Evolutionary conservation across 2,113 vertebrate genomes (phyloP), one percentile per base, ranked within the genome.

Genomic region (Romanogobio albipinnatus): DNA sequence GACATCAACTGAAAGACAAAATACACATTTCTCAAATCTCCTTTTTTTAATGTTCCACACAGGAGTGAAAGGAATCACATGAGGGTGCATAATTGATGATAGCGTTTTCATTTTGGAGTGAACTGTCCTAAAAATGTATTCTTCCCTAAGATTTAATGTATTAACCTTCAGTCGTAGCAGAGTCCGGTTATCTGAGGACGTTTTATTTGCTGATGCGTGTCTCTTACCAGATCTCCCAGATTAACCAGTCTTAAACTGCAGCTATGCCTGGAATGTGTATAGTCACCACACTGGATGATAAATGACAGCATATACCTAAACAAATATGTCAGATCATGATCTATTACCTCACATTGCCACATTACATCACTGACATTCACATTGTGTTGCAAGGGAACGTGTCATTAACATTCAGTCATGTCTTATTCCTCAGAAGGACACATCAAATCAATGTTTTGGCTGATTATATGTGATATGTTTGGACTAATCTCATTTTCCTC

Each of bases 191-290:
- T 53, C 74, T 53, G 74, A 51, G 45, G 73, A 71, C 15, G 15
- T 19, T 66, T 45, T 61, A 82, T 82, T 39, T 73, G 81, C 64
- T 71, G 66, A 71, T 68, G 17, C 9, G 24, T 68, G 45, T 81
- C 61, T 77, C 71, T 87, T 66, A 64, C 76, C 62, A 86, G 71
- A 79, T 75, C 43, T 73, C 56, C 85, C 36, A 68, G 76, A 75
- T 73, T 87, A 76, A 73, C 76, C 71, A 82, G 74, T 73, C 74
- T 83, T 33, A 61, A 43, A 24, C 49, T 56, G 45, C 49, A 76
- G 68, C 71, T 86, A 87, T 87, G 84, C 24, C 26, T 86, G 87
- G 85, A 87, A 88, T 89, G 82, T 66, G 53, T 84, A 77, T 64
- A 62, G 71, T 24, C 62, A 49, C 71, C 86, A 58, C 76, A 56